Evolutionary conservation across 2,797 vertebrate species (phyloP), one percentile per base, ranked within the genome.

Genomic region (Psittacula echo): DNA sequence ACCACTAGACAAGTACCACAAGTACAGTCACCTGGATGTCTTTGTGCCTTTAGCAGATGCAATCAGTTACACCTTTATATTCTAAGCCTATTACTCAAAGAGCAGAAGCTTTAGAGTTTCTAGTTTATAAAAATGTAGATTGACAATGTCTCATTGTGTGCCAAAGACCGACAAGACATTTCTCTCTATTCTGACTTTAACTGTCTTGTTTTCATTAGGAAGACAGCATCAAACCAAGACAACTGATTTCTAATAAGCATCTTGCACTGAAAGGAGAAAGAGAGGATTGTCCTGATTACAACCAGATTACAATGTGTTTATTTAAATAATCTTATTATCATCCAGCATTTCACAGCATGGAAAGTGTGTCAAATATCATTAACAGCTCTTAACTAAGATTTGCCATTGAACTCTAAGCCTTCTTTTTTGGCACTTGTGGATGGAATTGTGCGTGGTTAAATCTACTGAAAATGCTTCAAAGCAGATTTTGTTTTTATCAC

Each of bases 281-380:
- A 32, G 4, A 91, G 84, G 72, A 87, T 4, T 66, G 72, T 50
- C 67, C 80, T 74, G 75, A 90, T 93, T 83, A 48, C 64, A 88
- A 41, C 7, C 79, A 93, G 83, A 93, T 89, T 86, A 66, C 85
- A 80, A 65, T 37, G 44, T 60, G 15, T 80, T 89, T 81, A 84
- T 89, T 94, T 82, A 87, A 95, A 91, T 80, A 90, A 82, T 50
- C 39, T 80, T 81, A 90, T 85, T 89, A 89, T 30, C 44, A 85
- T 24, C 51, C 90, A 91, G 30, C 47, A 87, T 51, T 78, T 91
- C 76, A 79, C 76, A 92, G 82, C 50, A 73, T 26, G 64, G 47
- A 73, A 90, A 83, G 75, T 42, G 64, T 29, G 58, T 78, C 66
- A 73, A 92, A 82, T 71, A 77, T 11, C 65, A 96, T 83, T 85